phyloP scores from a whole-genome alignment of 2,888 invertebrate genomes.

The Microctonus aethiopoides region DNA sequence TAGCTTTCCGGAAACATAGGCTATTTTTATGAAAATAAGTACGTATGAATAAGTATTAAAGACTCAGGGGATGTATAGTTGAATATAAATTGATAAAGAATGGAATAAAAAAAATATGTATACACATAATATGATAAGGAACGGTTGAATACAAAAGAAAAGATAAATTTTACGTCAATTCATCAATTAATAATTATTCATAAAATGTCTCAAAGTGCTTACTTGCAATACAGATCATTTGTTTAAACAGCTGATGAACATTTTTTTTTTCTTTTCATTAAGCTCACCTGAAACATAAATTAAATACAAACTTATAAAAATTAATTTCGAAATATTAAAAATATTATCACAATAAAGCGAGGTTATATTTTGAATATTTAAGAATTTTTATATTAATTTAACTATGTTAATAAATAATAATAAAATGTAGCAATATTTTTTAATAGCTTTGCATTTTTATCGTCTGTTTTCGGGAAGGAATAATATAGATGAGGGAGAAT shows the following conservation, averaged over 20 bases:
- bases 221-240: neutral
- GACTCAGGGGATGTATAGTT: neutral
- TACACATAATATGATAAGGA: neutral
- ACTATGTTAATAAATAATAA: neutral
- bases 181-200: neutral
- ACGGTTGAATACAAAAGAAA: neutral
- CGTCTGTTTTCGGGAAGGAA: slow-evolving; percentile 35
- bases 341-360: neutral
- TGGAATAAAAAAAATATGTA: no score
- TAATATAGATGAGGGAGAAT: slow-evolving; percentile 36
- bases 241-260: neutral
- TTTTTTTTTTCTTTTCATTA: slow-evolving; percentile 2
- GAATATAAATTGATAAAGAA: neutral
- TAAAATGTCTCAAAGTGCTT: neutral
- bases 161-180: neutral
- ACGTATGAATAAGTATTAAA: neutral
- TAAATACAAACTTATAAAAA: slow-evolving; percentile 23
- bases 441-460: neutral
- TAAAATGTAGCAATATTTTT: neutral
- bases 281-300: slow-evolving; percentile 43
- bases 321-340: neutral
- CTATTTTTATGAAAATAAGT: neutral
- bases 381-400: neutral
- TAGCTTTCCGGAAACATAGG: no score
- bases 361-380: neutral